phyloP scores from a whole-genome alignment of 2,797 vertebrate species.

The Megaceryle alcyon region DNA sequence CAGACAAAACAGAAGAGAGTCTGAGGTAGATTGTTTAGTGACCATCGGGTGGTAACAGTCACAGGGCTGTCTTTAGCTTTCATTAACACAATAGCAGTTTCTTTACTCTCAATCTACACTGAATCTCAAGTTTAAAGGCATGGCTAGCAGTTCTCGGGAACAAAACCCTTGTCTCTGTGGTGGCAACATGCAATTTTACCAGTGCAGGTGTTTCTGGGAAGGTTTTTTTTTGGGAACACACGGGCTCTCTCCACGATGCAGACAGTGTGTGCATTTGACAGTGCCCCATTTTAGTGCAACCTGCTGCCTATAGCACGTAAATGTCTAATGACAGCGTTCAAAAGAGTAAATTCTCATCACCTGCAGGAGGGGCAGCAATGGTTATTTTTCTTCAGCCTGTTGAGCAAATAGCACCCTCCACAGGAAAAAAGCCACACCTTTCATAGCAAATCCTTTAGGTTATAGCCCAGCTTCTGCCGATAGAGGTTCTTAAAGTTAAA shows the following conservation, averaged over 20 bases:
- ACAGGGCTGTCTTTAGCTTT: constrained; percentile 76
- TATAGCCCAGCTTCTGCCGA: constrained; percentile 73
- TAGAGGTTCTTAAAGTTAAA: constrained; percentile 63
- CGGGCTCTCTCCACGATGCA: constrained; percentile 68
- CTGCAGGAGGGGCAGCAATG: constrained; percentile 73
- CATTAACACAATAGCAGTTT: constrained; percentile 80
- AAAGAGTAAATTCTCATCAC: constrained; percentile 77
- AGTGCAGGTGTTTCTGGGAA: constrained; percentile 68
- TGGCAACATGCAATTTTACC: constrained; percentile 75
- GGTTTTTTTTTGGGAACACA: constrained; percentile 59
- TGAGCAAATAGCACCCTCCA: constrained; percentile 74
- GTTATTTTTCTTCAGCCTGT: constrained; percentile 72
- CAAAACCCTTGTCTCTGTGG: constrained; percentile 70
- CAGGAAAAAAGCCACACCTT: constrained; percentile 75
- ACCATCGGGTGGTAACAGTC: constrained; percentile 76
- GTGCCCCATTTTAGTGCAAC: constrained; percentile 64
- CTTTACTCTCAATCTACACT: constrained; percentile 79
- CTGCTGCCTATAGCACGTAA: constrained; percentile 70
- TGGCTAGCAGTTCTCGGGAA: constrained; percentile 72
- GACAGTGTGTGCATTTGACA: constrained; percentile 52
- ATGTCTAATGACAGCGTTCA: constrained; percentile 68
- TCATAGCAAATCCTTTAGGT: constrained; percentile 74
- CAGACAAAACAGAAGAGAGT: constrained; percentile 84
- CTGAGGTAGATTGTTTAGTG: constrained; percentile 87
- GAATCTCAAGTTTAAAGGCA: constrained; percentile 80